phyloP scores from a whole-genome alignment of 2,888 invertebrate genomes.

The Eubasilissa splendida region DNA sequence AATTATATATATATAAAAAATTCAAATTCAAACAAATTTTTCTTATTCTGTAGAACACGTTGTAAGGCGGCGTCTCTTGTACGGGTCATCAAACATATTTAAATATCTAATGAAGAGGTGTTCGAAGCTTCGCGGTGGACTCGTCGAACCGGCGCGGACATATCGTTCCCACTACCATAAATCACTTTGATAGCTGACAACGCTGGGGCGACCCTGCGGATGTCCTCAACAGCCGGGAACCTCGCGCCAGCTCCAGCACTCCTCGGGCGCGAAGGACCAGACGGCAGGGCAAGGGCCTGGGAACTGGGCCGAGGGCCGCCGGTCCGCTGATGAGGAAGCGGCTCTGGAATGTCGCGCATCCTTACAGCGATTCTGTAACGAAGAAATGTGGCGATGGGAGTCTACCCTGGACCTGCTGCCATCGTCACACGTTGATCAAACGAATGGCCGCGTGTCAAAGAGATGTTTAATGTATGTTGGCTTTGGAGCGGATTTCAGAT shows the following conservation, averaged over 20 bases:
- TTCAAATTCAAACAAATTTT: neutral
- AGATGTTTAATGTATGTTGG: too few relatives aligned
- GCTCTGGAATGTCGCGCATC: neutral
- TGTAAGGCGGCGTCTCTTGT: too few relatives aligned
- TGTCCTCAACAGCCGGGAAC: too few relatives aligned
- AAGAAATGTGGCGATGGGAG: too few relatives aligned
- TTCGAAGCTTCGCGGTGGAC: neutral
- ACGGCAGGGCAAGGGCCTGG: neutral
- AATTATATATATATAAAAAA: neutral
- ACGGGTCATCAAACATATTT: too few relatives aligned
- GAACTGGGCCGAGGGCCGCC: neutral
- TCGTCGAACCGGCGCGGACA: neutral
- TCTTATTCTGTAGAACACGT: neutral
- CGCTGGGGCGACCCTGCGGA: too few relatives aligned
- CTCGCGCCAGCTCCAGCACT: too few relatives aligned
- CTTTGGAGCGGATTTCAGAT: too few relatives aligned
- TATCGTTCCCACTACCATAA: slow-evolving; percentile 3
- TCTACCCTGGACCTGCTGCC: too few relatives aligned
- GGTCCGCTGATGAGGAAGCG: neutral
- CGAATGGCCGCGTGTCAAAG: too few relatives aligned
- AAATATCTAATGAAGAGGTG: neutral
- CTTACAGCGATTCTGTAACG: neutral
- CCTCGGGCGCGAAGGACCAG: neutral
- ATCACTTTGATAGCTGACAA: neutral
- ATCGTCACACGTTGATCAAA: too few relatives aligned